Evolutionary conservation across 37 sponge, comb jelly and placozoan genomes (phyloP).

Genomic region (Geodia barretti): DNA sequence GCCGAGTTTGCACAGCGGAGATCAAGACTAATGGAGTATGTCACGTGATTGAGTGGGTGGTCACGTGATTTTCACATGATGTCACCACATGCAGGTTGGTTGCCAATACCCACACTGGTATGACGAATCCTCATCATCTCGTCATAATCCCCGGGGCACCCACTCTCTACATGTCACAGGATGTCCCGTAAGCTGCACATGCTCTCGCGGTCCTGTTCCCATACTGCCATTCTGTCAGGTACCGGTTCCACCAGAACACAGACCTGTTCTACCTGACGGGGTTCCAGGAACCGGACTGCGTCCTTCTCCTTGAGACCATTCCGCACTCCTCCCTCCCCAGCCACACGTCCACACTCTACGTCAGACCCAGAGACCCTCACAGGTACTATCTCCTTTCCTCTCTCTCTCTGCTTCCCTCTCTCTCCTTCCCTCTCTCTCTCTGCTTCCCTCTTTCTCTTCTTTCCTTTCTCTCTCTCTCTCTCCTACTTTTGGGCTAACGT

Average conservation of each 20-base stretch:
- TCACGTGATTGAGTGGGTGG: neutral
- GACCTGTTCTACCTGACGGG: conserved; percentile 82
- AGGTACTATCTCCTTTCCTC: conserved; percentile 10
- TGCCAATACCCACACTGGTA: conserved; percentile 61
- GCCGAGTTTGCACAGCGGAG: conserved; percentile 70
- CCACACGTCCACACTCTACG: conserved; percentile 64
- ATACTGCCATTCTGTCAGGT: conserved; percentile 37
- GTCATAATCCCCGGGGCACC: conserved; percentile 72
- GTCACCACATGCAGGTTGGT: conserved; percentile 46
- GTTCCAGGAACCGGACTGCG: conserved; percentile 75
- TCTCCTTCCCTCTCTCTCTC: too few relatives aligned
- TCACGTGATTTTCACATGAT: neutral
- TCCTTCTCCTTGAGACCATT: conserved; percentile 58
- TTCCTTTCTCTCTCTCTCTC: neutral
- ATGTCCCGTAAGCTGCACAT: conserved; percentile 72
- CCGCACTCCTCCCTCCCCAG: conserved; percentile 21
- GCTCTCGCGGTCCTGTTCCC: neutral
- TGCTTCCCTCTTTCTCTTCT: neutral
- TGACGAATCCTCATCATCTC: conserved; percentile 66
- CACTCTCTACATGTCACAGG: conserved; percentile 62
- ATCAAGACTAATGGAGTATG: conserved; percentile 51
- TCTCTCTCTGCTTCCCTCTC: too few relatives aligned
- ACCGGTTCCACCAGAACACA: conserved; percentile 75
- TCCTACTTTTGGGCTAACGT: neutral
- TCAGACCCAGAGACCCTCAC: conserved; percentile 51